Base-by-base conservation (phyloP, 1,140 invertebrate genomes). In the Musca vetustissima region DNA sequence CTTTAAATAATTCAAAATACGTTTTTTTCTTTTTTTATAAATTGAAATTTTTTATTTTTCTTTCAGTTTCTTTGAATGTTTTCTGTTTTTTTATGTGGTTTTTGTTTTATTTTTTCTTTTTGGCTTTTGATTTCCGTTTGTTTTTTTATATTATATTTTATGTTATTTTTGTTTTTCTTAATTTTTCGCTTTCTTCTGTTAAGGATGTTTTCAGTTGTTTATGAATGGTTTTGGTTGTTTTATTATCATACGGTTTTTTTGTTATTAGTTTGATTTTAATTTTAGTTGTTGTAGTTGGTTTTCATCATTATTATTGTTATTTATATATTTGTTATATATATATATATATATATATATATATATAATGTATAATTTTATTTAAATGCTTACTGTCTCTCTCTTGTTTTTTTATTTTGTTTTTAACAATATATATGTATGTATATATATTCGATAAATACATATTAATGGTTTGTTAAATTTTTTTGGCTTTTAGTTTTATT, bases 371-470 rank as follows among this genome's bases (percentile, higher is more conserved):
- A 61, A 61, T 61, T 36, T 36, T 61, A 43, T 52, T 61, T 61
- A 61, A 61, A 61, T 61, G 57, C 57, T 19, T 61, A 61, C n/a
- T 43, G 6, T n/a, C n/a, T n/a, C n/a, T n/a, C n/a, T n/a, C n/a
- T n/a, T n/a, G n/a, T n/a, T n/a, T n/a, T n/a, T n/a, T n/a, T n/a
- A n/a, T n/a, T 13, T 43, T 13, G 4, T 7, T 61, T 61, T 19
- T 43, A 61, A 61, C 57, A 61, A 61, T 61, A 61, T 61, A 61
- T 61, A 61, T 61, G 57, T 61, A 61, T 36, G 57, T 61, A 43
- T 36, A 36, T 57, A 36, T 15, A 43, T 36, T n/a, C n/a, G n/a
- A 61, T 36, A 36, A 61, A 61, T 61, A 61, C 57, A 61, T 61
- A 61, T 61, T 59, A 28, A n/a, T 28, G 17, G 49, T 52, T n/a